These are phyloP conservation scores for Ochropleura plecta DNA, from an alignment of 2,888 invertebrate species.

Conservation along the genomic window DNA sequence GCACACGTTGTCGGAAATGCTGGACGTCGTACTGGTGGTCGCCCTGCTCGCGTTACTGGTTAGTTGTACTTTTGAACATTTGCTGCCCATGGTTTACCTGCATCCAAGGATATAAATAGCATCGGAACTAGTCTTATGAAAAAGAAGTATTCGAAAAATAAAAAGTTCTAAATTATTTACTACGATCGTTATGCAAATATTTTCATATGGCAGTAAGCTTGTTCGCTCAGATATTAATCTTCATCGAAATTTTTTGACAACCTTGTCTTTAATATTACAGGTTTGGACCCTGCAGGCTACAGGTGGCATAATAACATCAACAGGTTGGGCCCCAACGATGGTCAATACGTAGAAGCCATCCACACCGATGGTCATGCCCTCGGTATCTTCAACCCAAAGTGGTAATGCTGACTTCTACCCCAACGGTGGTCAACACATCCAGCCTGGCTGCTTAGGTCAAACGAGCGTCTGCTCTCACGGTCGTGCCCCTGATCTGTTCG, in stretches of 20 bases:
- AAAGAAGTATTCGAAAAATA: neutral
- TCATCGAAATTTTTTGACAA: neutral
- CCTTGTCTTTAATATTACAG: constrained; percentile 58
- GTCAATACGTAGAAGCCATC: constrained; percentile 77
- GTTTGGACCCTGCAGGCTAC: constrained; percentile 72
- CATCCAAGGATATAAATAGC: neutral
- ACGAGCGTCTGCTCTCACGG: constrained; percentile 77
- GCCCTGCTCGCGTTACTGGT: constrained; percentile 78
- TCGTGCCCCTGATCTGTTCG: constrained; percentile 74
- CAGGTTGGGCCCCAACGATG: constrained; percentile 69
- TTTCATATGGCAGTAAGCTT: neutral
- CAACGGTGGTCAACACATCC: constrained; percentile 76
- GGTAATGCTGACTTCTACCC: constrained; percentile 78
- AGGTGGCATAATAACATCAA: constrained; percentile 69
- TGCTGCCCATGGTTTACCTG: neutral
- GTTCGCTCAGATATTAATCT: neutral
- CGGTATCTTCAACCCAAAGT: constrained; percentile 72
- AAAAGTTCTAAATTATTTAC: too few species aligned
- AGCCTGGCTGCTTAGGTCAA: constrained; percentile 75
- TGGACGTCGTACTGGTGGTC: constrained; percentile 72
- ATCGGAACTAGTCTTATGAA: neutral
- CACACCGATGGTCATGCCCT: constrained; percentile 76
- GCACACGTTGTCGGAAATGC: constrained; percentile 84
- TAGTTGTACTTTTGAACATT: constrained; percentile 10
- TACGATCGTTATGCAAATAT: neutral